Percentiles rank a stretch among this genome's conserved stretches.
These are phyloP conservation scores for Mythimna loreyi DNA, from an alignment of 2,888 invertebrate species.

Conservation along the genomic window DNA sequence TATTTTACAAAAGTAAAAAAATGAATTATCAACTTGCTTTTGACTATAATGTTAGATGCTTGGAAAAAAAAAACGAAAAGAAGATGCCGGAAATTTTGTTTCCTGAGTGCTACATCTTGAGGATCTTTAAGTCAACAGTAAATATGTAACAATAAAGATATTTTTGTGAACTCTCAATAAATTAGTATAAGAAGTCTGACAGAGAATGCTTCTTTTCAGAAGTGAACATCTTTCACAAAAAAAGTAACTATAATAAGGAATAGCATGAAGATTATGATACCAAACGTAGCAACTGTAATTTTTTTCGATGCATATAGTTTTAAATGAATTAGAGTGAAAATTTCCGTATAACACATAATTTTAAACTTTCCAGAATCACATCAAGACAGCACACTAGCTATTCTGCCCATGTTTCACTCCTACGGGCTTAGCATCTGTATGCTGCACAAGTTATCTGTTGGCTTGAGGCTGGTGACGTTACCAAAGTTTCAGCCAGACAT, in stretches of 20 bases:
- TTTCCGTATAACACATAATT: background rate
- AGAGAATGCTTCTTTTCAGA: too few species aligned
- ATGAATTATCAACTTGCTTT: too few species aligned
- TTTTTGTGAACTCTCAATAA: background rate
- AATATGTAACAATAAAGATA: too few species aligned
- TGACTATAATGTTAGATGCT: too few species aligned
- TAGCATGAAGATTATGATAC: background rate
- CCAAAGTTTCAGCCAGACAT: constrained; percentile 94
- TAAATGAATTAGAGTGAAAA: background rate
- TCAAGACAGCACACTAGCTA: constrained; percentile 91
- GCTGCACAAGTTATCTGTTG: constrained; percentile 90
- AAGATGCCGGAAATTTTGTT: too few species aligned
- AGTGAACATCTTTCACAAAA: too few species aligned
- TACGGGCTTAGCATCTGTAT: constrained; percentile 92
- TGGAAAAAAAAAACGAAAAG: too few species aligned
- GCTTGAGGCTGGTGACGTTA: constrained; percentile 92
- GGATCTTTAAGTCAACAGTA: too few species aligned
- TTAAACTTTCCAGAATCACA: constrained; percentile 61
- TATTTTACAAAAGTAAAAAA: background rate
- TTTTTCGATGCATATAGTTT: background rate
- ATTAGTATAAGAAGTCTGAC: background rate
- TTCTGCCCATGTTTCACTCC: constrained; percentile 95
- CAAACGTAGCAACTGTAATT: background rate
- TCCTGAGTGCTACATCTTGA: too few species aligned
- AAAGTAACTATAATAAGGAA: background rate